Evolutionary conservation across 2,888 invertebrate genomes (phyloP), one percentile per base, ranked within the genome.

Genomic region (Carterocephalus palaemon): DNA sequence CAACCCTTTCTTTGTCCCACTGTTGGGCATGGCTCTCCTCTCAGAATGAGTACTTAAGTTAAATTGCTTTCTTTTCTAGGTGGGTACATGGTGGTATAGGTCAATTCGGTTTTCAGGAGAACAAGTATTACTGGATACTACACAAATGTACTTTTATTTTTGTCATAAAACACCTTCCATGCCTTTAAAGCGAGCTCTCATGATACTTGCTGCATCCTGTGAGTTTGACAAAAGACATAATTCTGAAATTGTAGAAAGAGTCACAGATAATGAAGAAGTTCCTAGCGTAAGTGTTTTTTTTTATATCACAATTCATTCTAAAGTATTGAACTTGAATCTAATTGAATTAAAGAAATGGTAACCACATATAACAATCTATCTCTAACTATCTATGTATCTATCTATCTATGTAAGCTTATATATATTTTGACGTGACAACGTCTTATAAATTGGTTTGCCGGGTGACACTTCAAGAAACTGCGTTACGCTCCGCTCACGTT

Each of bases 51-150:
- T n/a, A n/a, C n/a, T 15, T 20, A 15, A 29, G 16, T 6, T 23
- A 22, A 8, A 16, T 29, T 26, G 36, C 23, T 23, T 39, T 39
- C 12, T 34, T 34, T 49, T 70, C 80, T 62, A 90, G 90, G 90
- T 96, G 51, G 99, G 99, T 33, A 95, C 95, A 59, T 99, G 99
- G 99, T 99, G 99, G 99, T 98, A 99, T 78, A 92, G 95, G 47
- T 98, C 98, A 48, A 99, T 99, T 59, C 93, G 96, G 60, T 99
- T 95, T 82, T 97, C 97, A 43, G 97, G 97, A 48, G 99, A 99
- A 75, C 95, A 98, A 89, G 97, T 98, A 1, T 86, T 99, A 7
- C 81, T 99, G 48, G 96, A 98, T 67, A 99, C 99, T n/a, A 96
- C 97, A 3, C 94, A 97, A 73, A 91, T 99, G 88, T 99, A 98